Evolutionary conservation across 2,888 invertebrate species (phyloP), one percentile per base, ranked within the genome.

Genomic region (Acleris literana): DNA sequence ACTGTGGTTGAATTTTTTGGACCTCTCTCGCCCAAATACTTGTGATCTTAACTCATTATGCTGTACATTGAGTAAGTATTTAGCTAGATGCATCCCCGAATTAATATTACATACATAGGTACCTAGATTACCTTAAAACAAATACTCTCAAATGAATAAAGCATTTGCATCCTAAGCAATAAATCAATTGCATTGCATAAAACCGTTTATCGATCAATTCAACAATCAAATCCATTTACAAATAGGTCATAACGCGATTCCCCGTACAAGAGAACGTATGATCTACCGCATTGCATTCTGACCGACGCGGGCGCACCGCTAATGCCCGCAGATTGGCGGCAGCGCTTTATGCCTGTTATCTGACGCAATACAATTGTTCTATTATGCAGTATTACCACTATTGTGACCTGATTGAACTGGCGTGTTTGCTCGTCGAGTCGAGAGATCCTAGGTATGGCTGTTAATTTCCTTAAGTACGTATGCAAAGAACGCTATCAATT

Each of bases 311-410:
- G 55, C 55, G 39, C 55, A 18, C 7, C 7, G 39, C 52, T 64
- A 64, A 65, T 65, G 60, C 49, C 49, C 29, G 54, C 43, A 60
- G 49, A 60, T 55, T 65, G 54, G 53, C 60, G 44, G 55, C 64
- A 55, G 59, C 59, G 49, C 58, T 60, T 48, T 65, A n/a, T 49
- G 29, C n/a, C 4, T 46, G 43, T 64, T 39, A 59, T 65, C 59
- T 60, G 60, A 65, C 55, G 64, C 54, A 65, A 54, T 33, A 11
- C 39, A 44, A 65, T 65, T 60, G 64, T 65, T 65, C 59, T 43
- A 65, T 65, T 65, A 65, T 65, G 33, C 48, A 49, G 20, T 43
- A 48, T 48, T 54, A 58, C 29, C 17, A 39, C 39, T 17, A 39
- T 53, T 53, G 52, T 64, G 64, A 22, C 53, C 53, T 54, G 22